Conservation (phyloP, 2,113 vertebrate species). For the Nerophis lumbriciformis region DNA sequence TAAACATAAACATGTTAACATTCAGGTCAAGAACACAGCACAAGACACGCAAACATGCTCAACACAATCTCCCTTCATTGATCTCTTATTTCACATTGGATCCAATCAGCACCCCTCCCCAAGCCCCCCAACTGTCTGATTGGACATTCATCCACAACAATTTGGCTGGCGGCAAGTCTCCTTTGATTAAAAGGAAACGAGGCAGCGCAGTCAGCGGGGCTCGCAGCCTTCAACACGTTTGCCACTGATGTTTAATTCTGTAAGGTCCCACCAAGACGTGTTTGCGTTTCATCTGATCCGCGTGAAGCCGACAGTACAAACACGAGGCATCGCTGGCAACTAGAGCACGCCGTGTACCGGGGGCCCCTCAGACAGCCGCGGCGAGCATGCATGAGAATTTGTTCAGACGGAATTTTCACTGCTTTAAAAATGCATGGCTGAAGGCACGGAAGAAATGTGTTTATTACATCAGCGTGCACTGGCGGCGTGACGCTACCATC, state of each 20-base stretch:
- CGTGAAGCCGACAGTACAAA: conserved; percentile 59
- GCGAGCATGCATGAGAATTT: conserved; percentile 38
- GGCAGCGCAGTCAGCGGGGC: conserved; percentile 45
- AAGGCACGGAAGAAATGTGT: conserved; percentile 37
- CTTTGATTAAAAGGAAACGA: conserved; percentile 60
- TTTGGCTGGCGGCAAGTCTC: conserved; percentile 50
- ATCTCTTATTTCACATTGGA: conserved; percentile 46
- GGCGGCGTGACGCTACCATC: background rate
- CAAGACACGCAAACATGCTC: conserved; percentile 51
- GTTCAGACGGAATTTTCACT: conserved; percentile 55
- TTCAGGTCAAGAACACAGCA: conserved; percentile 67
- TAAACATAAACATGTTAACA: conserved; percentile 76
- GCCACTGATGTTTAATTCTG: conserved; percentile 65
- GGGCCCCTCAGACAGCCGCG: conserved; percentile 35
- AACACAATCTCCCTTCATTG: conserved; percentile 33
- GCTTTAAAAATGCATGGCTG: conserved; percentile 45
- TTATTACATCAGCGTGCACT: conserved; percentile 26
- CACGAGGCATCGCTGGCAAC: conserved; percentile 46
- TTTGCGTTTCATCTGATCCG: conserved; percentile 62
- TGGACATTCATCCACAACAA: conserved; percentile 60
- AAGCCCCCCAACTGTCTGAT: conserved; percentile 15
- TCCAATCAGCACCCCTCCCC: conserved; percentile 43
- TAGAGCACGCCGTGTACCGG: conserved; percentile 48
- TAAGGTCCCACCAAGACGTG: conserved; percentile 49
- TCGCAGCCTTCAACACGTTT: conserved; percentile 44